These are phyloP conservation scores for Phania funesta DNA, from an alignment of 2,888 invertebrate species.

Conservation along the genomic window DNA sequence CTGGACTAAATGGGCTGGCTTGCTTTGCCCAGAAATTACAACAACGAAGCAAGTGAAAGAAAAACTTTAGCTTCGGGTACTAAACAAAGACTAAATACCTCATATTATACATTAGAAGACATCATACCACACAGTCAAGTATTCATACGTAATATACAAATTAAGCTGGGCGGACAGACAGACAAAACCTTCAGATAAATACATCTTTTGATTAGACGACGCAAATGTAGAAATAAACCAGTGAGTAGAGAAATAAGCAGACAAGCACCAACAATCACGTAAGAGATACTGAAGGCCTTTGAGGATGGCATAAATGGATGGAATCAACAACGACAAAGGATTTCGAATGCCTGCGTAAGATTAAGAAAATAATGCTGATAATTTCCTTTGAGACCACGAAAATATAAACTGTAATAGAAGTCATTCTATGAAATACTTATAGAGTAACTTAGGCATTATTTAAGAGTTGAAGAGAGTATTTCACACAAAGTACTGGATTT, in stretches of 20 bases:
- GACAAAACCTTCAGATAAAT: slow-evolving; percentile 44
- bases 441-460: background rate
- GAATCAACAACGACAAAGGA: slow-evolving; percentile 38
- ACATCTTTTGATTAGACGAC: slow-evolving; percentile 42
- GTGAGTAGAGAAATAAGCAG: slow-evolving; percentile 4
- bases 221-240: slow-evolving; percentile 9
- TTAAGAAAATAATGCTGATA: slow-evolving; percentile 28
- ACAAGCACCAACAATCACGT: slow-evolving; percentile 35
- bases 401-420: slow-evolving; percentile 18
- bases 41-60: background rate
- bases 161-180: slow-evolving; percentile 12
- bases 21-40: slow-evolving; percentile 26
- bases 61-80: slow-evolving; percentile 10
- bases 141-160: background rate
- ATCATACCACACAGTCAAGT: slow-evolving; percentile 3
- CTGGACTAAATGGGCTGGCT: slow-evolving; percentile 50
- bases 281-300: slow-evolving; percentile 5
- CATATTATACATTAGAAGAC: slow-evolving; percentile 15
- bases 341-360: slow-evolving; percentile 55
- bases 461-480: too few relatives aligned
- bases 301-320: background rate
- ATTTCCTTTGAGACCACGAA: slow-evolving; percentile 42
- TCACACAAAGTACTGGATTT: too few relatives aligned
- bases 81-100: slow-evolving; percentile 17
- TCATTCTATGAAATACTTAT: background rate